phyloP scores from a whole-genome alignment of 1,140 invertebrate genomes.

The Elysia chlorotica region DNA sequence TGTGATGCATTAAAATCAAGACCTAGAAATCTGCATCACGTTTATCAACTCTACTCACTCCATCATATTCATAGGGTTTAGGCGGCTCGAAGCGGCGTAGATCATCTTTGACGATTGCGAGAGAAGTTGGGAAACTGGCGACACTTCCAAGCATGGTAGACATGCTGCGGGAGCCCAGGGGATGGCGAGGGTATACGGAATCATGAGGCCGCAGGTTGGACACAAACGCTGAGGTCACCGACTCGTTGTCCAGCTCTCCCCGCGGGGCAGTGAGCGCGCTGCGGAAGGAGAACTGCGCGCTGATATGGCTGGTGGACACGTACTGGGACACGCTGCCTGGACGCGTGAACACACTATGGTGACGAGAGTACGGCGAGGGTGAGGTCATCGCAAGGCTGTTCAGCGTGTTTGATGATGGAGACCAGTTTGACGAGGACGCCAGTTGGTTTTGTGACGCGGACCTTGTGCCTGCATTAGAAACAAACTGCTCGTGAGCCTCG shows the following conservation, averaged over 20 bases:
- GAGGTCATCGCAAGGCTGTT: background rate
- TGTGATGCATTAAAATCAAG: too few relatives aligned
- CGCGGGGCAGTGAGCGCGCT: background rate
- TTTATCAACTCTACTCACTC: too few relatives aligned
- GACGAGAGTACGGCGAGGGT: background rate
- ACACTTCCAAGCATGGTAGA: conserved; percentile 15
- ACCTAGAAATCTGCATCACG: too few relatives aligned
- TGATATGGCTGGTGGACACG: conserved; percentile 5
- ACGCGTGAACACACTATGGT: background rate
- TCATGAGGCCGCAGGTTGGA: background rate
- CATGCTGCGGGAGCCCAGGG: background rate
- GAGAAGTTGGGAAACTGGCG: conserved; percentile 4
- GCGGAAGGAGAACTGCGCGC: background rate
- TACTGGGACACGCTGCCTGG: background rate
- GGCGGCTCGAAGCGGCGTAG: conserved; percentile 7
- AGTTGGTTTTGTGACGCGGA: background rate
- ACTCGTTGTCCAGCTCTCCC: conserved; percentile 10
- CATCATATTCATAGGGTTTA: too few relatives aligned
- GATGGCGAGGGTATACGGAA: background rate
- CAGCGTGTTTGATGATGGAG: too few relatives aligned
- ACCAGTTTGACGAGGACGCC: background rate
- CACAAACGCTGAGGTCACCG: background rate
- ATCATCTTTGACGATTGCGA: conserved; percentile 22
- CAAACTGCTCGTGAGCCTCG: background rate
- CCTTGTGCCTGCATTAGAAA: background rate